Evolutionary conservation across 2,888 invertebrate genomes (phyloP).

Genomic region (Leptogaster cylindrica): DNA sequence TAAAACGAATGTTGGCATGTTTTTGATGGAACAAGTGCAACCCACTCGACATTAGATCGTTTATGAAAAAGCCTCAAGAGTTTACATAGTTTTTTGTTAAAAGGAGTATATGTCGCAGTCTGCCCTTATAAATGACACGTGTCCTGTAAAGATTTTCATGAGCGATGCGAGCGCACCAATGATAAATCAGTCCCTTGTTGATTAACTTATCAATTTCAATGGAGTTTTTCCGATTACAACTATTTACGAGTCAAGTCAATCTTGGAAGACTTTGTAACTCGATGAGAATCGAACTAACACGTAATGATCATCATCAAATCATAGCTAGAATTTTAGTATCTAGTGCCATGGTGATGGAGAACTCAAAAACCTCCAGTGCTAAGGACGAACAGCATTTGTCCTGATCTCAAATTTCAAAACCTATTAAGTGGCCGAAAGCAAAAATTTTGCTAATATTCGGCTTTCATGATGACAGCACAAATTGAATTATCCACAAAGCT

Average conservation of each 20-base stretch:
- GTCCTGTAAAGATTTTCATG: slow-evolving; percentile 18
- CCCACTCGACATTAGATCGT: not conserved
- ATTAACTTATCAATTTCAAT: slow-evolving; percentile 31
- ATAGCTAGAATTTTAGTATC: too few species aligned
- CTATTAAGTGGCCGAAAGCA: slow-evolving; percentile 17
- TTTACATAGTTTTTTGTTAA: slow-evolving; percentile 19
- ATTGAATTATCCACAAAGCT: slow-evolving; percentile 18
- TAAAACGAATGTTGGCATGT: slow-evolving; percentile 5
- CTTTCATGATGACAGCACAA: slow-evolving; percentile 24
- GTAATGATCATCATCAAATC: too few species aligned
- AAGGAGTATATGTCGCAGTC: not conserved
- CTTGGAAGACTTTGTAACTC: too few species aligned
- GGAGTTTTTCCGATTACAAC: not conserved
- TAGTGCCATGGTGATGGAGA: too few species aligned
- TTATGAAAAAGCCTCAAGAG: slow-evolving; percentile 1
- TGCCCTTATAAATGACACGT: slow-evolving; percentile 25
- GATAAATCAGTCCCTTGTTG: slow-evolving; percentile 26
- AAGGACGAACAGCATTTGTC: too few species aligned
- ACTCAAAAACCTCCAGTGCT: too few species aligned
- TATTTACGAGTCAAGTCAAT: too few species aligned
- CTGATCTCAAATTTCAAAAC: slow-evolving; percentile 31
- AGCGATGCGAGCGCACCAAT: slow-evolving; percentile 7
- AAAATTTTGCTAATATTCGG: slow-evolving; percentile 23
- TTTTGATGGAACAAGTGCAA: slow-evolving; percentile 22
- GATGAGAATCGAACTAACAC: too few species aligned